phyloP scores from a whole-genome alignment of 2,113 vertebrate species.

The Mungos mungo region DNA sequence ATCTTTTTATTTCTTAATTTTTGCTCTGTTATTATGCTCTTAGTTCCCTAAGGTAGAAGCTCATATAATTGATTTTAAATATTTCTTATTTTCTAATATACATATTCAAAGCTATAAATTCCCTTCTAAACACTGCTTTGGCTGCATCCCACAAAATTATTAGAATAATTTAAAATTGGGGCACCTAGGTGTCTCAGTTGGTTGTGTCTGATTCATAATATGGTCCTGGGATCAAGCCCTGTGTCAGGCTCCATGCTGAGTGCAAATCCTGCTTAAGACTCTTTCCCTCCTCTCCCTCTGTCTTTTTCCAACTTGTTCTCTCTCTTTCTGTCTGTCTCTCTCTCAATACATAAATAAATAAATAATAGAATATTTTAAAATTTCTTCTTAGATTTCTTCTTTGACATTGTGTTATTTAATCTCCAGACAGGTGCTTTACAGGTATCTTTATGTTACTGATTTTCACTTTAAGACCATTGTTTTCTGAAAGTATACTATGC shows the following conservation, averaged over 20 bases:
- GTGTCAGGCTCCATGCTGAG: too few species aligned
- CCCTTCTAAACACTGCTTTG: not conserved
- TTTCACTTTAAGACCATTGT: not conserved
- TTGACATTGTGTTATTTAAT: not conserved
- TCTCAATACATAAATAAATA: too few species aligned
- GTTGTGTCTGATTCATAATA: too few species aligned
- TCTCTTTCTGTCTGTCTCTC: too few species aligned
- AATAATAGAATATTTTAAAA: not conserved
- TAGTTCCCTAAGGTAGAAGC: not conserved
- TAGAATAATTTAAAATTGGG: not conserved
- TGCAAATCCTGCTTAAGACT: too few species aligned
- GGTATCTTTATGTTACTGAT: not conserved
- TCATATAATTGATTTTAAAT: not conserved
- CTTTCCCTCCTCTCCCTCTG: too few species aligned
- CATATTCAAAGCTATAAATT: not conserved
- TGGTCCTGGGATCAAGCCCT: too few species aligned
- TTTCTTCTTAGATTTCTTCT: not conserved
- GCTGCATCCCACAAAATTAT: not conserved
- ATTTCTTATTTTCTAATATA: not conserved
- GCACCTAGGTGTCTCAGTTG: too few species aligned
- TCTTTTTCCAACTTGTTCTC: too few species aligned
- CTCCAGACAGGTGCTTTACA: not conserved
- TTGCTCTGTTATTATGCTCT: not conserved
- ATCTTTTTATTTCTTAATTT: not conserved
- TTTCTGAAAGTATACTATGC: not conserved